Percentiles rank a stretch among this genome's conserved stretches.
Conservation (phyloP, 2,113 vertebrate genomes). For the Chiloscyllium plagiosum region DNA sequence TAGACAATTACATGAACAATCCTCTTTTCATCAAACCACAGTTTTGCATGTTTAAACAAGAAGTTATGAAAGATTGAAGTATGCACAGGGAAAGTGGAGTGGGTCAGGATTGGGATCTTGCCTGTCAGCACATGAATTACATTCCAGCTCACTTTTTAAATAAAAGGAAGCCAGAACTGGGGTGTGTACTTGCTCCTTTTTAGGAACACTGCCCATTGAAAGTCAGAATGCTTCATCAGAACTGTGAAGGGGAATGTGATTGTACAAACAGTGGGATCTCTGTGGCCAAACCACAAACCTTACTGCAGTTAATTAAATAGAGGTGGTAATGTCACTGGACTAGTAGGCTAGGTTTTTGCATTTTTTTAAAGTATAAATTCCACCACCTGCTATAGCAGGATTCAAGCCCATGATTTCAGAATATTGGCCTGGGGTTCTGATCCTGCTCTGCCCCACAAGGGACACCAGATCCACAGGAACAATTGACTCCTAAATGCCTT, state of each 20-base stretch:
- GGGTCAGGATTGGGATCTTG: not conserved
- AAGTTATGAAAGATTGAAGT: not conserved
- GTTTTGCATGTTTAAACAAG: not conserved
- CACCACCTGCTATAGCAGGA: no score
- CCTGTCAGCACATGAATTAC: not conserved
- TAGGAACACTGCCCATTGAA: not conserved
- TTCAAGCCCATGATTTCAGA: no score
- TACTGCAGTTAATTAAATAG: not conserved
- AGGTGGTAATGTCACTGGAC: not conserved
- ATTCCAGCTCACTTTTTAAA: not conserved
- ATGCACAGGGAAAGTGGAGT: not conserved
- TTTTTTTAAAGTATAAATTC: not conserved
- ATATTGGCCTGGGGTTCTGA: no score
- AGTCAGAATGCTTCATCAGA: not conserved
- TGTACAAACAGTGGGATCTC: not conserved
- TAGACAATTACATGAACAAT: not conserved
- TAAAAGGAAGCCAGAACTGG: not conserved
- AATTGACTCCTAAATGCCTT: no score
- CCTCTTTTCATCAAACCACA: not conserved
- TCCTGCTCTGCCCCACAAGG: no score
- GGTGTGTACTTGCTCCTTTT: not conserved
- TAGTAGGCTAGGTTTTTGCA: no score
- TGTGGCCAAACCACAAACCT: not conserved
- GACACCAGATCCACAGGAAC: no score
- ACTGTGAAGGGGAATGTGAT: not conserved